Evolutionary conservation across 2,888 invertebrate genomes (phyloP), one percentile per base, ranked within the genome.

Genomic region (Lasius fuliginosus): DNA sequence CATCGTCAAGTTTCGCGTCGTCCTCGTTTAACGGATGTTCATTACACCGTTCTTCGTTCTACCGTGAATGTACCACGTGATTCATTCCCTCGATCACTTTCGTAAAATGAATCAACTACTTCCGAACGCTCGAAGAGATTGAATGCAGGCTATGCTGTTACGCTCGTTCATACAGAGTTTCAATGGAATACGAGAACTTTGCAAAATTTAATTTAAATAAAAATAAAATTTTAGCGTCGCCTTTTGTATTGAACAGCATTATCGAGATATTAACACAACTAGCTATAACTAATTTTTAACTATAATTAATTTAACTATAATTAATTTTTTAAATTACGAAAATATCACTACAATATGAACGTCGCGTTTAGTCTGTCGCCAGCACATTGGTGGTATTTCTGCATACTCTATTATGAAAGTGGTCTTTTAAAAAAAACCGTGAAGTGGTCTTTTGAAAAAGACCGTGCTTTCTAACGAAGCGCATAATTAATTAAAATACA

Each of bases 1-100:
- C 76, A 40, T 30, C 49, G 53, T 49, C 36, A 18, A 40, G 53
- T 76, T 36, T 23, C 68, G 68, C 56, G 23, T 27, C n/a, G 56
- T 40, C 56, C 68, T 58, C 56, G 68, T 76, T 76, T 76, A 64
- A 65, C 56, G 77, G 5, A 58, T 36, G 56, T 33, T 77, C 77
- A 8, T 33, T 53, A 40, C 11, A n/a, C n/a, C 9, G 46, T 36
- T 49, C 64, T 11, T 42, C 64, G 60, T 9, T n/a, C 49, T 53
- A 53, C 8, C 64, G 23, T 46, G 56, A 68, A 56, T n/a, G 18
- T 40, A 53, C 18, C 53, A 6, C 30, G 36, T 30, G 56, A 68
- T 23, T 56, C 56, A 68, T 30, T 42, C 30, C 30, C 53, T 68
- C 77, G n/a, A 67, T 46, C 42, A 40, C 30, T 58, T 42, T 77